Base-by-base conservation (phyloP, 2,797 vertebrate species). In the Hypotaenidia okinawae region DNA sequence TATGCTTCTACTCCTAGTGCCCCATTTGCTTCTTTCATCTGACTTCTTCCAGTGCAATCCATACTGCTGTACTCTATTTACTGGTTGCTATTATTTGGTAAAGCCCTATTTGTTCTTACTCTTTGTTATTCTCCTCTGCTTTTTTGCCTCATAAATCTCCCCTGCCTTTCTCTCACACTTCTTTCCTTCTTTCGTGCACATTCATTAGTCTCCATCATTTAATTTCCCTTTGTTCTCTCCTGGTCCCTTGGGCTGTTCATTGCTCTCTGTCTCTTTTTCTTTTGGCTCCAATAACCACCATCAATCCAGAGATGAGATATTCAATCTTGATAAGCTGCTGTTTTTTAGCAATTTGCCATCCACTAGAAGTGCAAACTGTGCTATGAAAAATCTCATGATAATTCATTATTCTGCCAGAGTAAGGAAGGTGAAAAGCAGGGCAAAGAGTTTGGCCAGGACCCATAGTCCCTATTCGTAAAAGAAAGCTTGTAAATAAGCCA, bases 261-360 rank as follows among this genome's bases (percentile, higher is more conserved):
- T 88, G 58, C 27, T 92, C 70, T 93, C 84, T 92, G 90, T 92
- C 90, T 92, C 62, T 84, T 93, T 92, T 97, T 90, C 70, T 92
- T 94, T 86, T 91, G 82, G 58, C 68, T 95, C 19, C 68, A 90
- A 72, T 70, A 89, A 59, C 75, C n/a, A 91, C 37, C 67, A 90
- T 97, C 88, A 93, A 93, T 95, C 95, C 79, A 87, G 35, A 92
- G 70, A 95, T 77, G 86, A 81, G 87, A 87, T 87, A 83, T 83
- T 95, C 87, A 72, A 11, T 96, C 91, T 95, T 95, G 91, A 91
- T 93, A 96, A 95, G 70, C 76, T 91, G 77, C 79, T 94, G 84
- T 1, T 92, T 94, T 93, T 95, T 72, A 91, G 45, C 84, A 94
- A 75, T 94, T 91, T 90, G 70, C 84, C 62, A 89, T 88, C 87